Base-by-base conservation (phyloP, 2,888 invertebrate genomes). In the Lathronympha strigana region DNA sequence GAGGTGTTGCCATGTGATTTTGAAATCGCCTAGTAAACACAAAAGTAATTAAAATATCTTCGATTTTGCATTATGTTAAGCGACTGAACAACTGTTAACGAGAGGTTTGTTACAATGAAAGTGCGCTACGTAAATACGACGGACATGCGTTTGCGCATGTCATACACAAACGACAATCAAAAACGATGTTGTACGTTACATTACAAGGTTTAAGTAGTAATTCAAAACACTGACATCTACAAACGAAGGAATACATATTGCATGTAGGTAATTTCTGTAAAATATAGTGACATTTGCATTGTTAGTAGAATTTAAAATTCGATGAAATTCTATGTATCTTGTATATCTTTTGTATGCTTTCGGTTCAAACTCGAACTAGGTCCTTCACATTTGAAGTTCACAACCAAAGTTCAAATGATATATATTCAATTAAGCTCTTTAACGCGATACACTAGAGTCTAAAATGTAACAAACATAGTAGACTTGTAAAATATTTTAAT, bases 181-280 rank as follows among this genome's bases (percentile, higher is more conserved):
- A 47, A 47, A 23, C n/a, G 21, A 17, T 47, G 45, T 47, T 23
- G 9, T 23, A 17, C 5, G 23, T 23, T 47, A 23, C 13, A 13
- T n/a, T 4, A 47, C 45, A 23, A 23, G 13, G 21, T 11, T 21
- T 43, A n/a, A n/a, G n/a, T 23, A 47, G 23, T 47, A n/a, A 47
- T 47, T 47, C 23, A 47, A 47, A 47, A 23, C 45, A 47, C n/a
- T 43, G 17, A 43, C 19, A 43, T 17, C 40, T 40, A 40, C 17
- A 11, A 43, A 11, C 11, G 11, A 43, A 43, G 43, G 1, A 43
- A 43, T 19, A 17, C 17, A 40, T 17, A 40, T n/a, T 19, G 19
- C 2, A 11, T 2, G 11, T 33, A 9, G 11, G 11, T 33, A 25
- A n/a, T n/a, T n/a, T n/a, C n/a, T n/a, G n/a, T n/a, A n/a, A 31